phyloP scores from a whole-genome alignment of 1,140 invertebrate genomes.

The Cydia pomonella region DNA sequence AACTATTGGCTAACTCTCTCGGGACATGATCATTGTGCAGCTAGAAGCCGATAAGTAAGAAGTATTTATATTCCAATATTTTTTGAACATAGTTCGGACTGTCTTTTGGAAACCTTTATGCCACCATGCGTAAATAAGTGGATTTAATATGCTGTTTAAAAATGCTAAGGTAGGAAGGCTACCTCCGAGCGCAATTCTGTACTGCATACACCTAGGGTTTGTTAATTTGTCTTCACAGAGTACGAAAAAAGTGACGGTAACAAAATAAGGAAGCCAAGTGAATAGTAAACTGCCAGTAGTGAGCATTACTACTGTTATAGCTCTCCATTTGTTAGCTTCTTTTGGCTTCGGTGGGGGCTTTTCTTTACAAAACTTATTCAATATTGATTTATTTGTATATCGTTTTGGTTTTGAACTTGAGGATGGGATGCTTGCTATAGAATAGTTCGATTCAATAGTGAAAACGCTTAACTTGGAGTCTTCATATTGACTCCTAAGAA shows the following conservation, averaged over 20 bases:
- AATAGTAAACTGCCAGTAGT: conserved; percentile 80
- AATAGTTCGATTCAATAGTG: conserved; percentile 49
- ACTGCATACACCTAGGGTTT: conserved; percentile 69
- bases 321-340: conserved; percentile 80
- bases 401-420: conserved; percentile 27
- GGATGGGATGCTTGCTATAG: conserved; percentile 35
- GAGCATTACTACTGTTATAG: conserved; percentile 81
- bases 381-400: conserved; percentile 32
- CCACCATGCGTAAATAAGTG: conserved; percentile 87
- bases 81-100: conserved; percentile 44
- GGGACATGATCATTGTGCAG: neutral
- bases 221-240: conserved; percentile 72
- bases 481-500: conserved; percentile 27
- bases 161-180: conserved; percentile 82
- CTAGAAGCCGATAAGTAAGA: conserved; percentile 9
- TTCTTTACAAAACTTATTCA: conserved; percentile 4
- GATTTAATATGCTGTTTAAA: conserved; percentile 85
- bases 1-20: neutral
- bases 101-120: conserved; percentile 82
- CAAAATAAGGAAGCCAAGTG: conserved; percentile 74
- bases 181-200: conserved; percentile 75
- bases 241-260: conserved; percentile 77
- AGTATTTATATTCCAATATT: conserved; percentile 47
- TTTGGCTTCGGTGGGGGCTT: conserved; percentile 45
- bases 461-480: conserved; percentile 52